phyloP scores from a whole-genome alignment of 2,113 vertebrate genomes.

The Tenrec ecaudatus region DNA sequence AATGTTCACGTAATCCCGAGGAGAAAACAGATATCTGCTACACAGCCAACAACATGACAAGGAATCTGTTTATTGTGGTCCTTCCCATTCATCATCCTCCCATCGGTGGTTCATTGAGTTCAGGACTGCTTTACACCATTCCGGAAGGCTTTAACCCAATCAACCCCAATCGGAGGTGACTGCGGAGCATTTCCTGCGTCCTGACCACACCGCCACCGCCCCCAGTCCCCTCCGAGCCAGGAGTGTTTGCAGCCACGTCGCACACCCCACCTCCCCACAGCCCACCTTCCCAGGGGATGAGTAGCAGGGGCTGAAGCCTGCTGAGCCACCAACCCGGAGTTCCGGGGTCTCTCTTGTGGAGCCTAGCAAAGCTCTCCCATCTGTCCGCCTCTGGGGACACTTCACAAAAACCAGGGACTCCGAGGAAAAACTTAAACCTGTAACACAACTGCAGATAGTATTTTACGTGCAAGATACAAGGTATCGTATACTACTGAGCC shows the following conservation, averaged over 20 bases:
- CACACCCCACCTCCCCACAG: background rate
- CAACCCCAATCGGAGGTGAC: constrained; percentile 73
- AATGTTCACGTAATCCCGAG: constrained; percentile 81
- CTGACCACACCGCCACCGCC: constrained; percentile 52
- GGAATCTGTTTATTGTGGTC: constrained; percentile 83
- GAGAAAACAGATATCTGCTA: constrained; percentile 82
- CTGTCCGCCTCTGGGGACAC: background rate
- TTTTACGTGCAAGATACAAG: background rate
- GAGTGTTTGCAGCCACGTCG: constrained; percentile 8
- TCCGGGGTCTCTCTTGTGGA: background rate
- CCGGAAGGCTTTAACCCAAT: constrained; percentile 84
- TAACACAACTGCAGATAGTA: background rate
- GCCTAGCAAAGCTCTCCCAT: background rate
- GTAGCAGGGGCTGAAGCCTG: background rate
- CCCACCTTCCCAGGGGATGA: constrained; percentile 2
- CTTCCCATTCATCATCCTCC: constrained; percentile 76
- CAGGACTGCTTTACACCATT: constrained; percentile 76
- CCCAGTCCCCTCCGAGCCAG: constrained; percentile 68
- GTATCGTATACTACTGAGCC: background rate
- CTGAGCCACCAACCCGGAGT: too few relatives aligned
- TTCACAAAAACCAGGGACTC: constrained; percentile 16
- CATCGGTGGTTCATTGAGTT: constrained; percentile 82
- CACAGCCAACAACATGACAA: constrained; percentile 80
- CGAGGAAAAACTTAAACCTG: background rate
- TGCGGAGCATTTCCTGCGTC: constrained; percentile 80